Evolutionary conservation across 64 coral and sea anemone species (phyloP), one percentile per base, ranked within the genome.

Genomic region (Montipora efflorescens): DNA sequence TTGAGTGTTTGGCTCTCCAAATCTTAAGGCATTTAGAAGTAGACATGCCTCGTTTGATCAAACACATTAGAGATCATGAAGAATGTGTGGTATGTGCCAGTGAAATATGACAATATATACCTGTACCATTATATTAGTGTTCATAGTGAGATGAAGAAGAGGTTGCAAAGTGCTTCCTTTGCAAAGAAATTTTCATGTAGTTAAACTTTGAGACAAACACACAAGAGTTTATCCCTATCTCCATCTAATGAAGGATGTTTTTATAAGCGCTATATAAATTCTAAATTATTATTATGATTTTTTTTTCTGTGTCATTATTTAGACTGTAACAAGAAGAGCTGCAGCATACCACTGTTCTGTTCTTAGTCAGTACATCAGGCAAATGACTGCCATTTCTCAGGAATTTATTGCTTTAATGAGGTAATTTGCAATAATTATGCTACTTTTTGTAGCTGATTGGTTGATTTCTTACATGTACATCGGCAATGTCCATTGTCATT

Each of bases 311-410:
- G 4, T 36, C 44, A 4, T 21, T 14, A 23, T 86, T 86, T n/a
- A 86, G 64, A 23, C 8, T 48, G 66, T 20, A 71, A 22, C 68
- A 71, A 18, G 8, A 48, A 71, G 4, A 48, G 18, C 45, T 15
- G 43, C 5, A 9, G 18, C 47, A 13, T 71, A n/a, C 5, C 10
- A 18, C 58, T 1, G 9, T 21, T 86, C 82, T 71, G 16, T 50
- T 72, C 82, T 86, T 16, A 86, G 82, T 49, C 66, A 71, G 46
- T 86, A 47, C 67, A 72, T 86, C 8, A 70, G 82, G 48, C 82
- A 71, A 70, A 86, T 86, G 82, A 71, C 82, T 23, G 82, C 62
- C 43, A 71, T 62, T 46, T 69, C 82, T 12, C 62, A 86, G 2
- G 61, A 86, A 86, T 13, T 86, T 14, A 72, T 86, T 44, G 0